These are phyloP conservation scores for Oreotrochilus melanogaster DNA, from an alignment of 2,113 vertebrate species.

Conservation along the genomic window DNA sequence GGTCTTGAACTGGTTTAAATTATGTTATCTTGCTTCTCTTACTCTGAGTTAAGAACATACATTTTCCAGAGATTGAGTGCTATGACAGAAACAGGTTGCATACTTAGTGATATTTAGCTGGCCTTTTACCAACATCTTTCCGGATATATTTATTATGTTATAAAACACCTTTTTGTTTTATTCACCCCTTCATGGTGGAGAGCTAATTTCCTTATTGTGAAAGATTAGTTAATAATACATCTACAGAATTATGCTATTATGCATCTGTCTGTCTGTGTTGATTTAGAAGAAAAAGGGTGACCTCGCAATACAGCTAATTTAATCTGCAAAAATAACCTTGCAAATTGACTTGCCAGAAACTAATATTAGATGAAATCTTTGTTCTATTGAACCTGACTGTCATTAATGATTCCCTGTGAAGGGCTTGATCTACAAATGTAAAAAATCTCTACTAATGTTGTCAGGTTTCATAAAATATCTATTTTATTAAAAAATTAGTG, in stretches of 20 bases:
- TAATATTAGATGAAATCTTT: constrained; percentile 70
- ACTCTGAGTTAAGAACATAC: not conserved
- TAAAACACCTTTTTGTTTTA: not conserved
- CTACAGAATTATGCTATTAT: constrained; percentile 12
- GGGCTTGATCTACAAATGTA: constrained; percentile 44
- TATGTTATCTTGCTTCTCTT: not conserved
- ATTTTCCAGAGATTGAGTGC: not conserved
- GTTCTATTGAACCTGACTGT: constrained; percentile 69
- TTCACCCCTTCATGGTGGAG: not conserved
- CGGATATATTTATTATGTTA: constrained; percentile 1
- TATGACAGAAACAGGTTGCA: not conserved
- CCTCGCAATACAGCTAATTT: constrained; percentile 75
- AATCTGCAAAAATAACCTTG: constrained; percentile 74
- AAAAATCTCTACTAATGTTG: constrained; percentile 61
- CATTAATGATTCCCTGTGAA: constrained; percentile 62
- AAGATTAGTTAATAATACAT: constrained; percentile 24
- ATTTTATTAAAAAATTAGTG: constrained; percentile 72
- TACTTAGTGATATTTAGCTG: not conserved
- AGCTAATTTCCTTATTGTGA: constrained; percentile 21
- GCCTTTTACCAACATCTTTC: not conserved
- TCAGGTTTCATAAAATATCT: constrained; percentile 71
- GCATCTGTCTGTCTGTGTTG: constrained; percentile 67
- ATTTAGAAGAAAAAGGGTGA: constrained; percentile 69
- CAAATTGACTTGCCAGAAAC: constrained; percentile 73
- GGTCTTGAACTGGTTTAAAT: not conserved